Evolutionary conservation across 2,113 vertebrate species (phyloP), one percentile per base, ranked within the genome.

Genomic region (Saccopteryx bilineata): DNA sequence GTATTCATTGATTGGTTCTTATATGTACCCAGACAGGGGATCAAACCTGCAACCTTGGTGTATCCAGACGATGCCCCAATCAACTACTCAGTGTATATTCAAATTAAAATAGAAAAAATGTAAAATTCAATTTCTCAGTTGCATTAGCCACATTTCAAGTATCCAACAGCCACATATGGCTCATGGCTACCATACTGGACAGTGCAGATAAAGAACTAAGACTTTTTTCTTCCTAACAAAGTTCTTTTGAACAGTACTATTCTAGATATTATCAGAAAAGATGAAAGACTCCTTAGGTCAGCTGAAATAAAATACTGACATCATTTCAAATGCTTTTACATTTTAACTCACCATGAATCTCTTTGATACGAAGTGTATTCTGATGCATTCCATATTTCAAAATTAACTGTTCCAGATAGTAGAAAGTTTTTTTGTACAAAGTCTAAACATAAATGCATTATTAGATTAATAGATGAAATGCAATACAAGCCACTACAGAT

Each of bases 341-440:
- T 72, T 89, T 54, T 75, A 84, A 54, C 98, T 86, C 97, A 99
- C 99, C 99, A 2, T 99, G 98, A 94, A 99, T 99, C 97, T 99
- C 99, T 96, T 99, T 99, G 97, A 99, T 99, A 95, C 99, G 99
- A 33, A 99, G 99, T 0, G 99, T 98, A 96, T 99, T 99, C 96
- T 99, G 99, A 94, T 99, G 99, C 92, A 99, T 98, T 97, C 98
- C 99, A 96, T 99, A 99, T 94, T 99, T 99, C 79, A 99, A 98
- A 98, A 99, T 99, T 98, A 99, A 98, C 97, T 99, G 99, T 94
- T 99, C 99, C 98, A 99, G 97, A 95, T 99, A 99, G 97, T 98
- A 99, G 98, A 99, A 99, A 0, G 99, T 99, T 98, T 99, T 99
- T 98, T 99, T 99, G 98, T 99, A 99, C 87, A 98, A 72, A 33